Conservation (phyloP, 2,113 vertebrate genomes). For the Passer montanus region DNA sequence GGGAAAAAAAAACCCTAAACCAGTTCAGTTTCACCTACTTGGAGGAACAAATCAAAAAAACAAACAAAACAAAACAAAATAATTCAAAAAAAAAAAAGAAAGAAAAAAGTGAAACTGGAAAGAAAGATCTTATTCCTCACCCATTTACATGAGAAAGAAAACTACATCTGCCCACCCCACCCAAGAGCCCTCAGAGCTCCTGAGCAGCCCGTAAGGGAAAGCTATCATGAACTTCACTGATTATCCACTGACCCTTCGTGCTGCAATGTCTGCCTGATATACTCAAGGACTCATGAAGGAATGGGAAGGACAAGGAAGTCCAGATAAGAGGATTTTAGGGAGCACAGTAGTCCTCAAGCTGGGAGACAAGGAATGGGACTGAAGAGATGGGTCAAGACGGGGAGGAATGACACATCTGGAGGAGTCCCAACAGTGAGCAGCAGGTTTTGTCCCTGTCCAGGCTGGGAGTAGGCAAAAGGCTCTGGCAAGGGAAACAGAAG, state of each 20-base stretch:
- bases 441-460: not conserved
- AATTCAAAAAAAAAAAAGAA: not conserved
- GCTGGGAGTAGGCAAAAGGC: not conserved
- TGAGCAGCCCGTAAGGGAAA: not conserved
- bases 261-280: not conserved
- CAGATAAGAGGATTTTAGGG: not conserved
- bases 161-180: not conserved
- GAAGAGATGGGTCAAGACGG: not conserved
- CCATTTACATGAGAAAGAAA: not conserved
- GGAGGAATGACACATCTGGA: not conserved
- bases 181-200: not conserved
- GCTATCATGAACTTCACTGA: not conserved
- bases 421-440: not conserved
- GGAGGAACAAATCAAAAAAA: not conserved
- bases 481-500: not conserved
- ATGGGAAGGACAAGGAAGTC: not conserved
- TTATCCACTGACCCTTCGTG: not conserved
- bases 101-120: not conserved
- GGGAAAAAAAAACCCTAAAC: not conserved
- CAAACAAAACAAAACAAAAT: not conserved
- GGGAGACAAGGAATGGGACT: not conserved
- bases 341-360: not conserved
- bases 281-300: not conserved
- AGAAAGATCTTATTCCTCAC: not conserved
- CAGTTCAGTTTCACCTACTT: not conserved